Evolutionary conservation across 2,888 invertebrate species (phyloP).

Genomic region (Neoaliturus tenellus): DNA sequence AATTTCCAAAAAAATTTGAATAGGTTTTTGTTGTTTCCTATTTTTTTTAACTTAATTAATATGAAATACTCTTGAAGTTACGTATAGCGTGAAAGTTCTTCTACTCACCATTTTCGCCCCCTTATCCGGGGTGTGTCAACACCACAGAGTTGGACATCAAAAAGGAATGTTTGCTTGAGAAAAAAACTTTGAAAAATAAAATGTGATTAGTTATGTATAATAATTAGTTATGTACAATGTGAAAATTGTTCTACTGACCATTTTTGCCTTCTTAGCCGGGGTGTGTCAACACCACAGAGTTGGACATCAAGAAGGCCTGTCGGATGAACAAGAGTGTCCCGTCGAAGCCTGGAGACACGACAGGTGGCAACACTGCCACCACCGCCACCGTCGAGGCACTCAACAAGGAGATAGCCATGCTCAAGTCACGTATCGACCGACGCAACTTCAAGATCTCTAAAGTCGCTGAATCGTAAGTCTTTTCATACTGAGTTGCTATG

Average conservation of each 20-base stretch:
- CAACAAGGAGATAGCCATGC: slow-evolving; percentile 82
- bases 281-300: slow-evolving; percentile 98
- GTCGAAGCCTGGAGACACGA: slow-evolving; percentile 72
- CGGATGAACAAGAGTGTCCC: slow-evolving; percentile 76
- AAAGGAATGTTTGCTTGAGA: slow-evolving; percentile 95
- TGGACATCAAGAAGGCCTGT: slow-evolving; percentile 98
- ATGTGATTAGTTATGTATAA: too few species aligned
- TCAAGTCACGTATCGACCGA: slow-evolving; percentile 88
- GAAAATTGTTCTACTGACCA: too few species aligned
- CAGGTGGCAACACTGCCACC: slow-evolving; percentile 70
- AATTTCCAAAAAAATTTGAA: too few species aligned
- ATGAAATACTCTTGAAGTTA: too few species aligned
- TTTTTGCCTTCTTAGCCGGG: too few species aligned
- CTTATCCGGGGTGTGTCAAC: slow-evolving; percentile 99
- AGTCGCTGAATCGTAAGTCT: slow-evolving; percentile 93
- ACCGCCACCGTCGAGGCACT: slow-evolving; percentile 78
- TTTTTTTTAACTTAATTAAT: too few species aligned
- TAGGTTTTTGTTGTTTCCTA: too few species aligned
- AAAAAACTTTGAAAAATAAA: too few species aligned
- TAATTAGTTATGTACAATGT: too few species aligned
- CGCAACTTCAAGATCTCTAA: slow-evolving; percentile 94
- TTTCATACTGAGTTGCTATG: too few species aligned
- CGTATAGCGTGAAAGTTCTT: too few species aligned
- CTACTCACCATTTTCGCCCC: too few species aligned
- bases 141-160: slow-evolving; percentile 99